Base-by-base conservation (phyloP, 2,888 invertebrate genomes). In the Tanytarsus gracilentus region DNA sequence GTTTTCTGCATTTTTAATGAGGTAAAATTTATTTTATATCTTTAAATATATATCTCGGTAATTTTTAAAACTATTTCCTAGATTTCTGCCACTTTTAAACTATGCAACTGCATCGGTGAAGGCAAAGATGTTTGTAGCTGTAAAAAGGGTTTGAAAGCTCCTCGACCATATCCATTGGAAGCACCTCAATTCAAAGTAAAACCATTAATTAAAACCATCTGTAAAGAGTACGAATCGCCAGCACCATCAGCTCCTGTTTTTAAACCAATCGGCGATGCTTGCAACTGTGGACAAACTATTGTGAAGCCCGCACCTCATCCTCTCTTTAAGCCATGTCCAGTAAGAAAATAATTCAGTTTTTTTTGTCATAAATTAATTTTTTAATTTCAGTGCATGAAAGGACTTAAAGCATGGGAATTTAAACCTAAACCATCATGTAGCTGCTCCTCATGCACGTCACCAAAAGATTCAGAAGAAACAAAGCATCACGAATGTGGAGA, bases 241-340 rank as follows among this genome's bases (percentile, higher is more conserved):
- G 14, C 25, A 9, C 60, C 60, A 1, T 25, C 33, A 50, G 23
- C 50, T n/a, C n/a, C n/a, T n/a, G n/a, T n/a, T n/a, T 50, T 60
- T 25, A 25, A 30, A 14, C 60, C 60, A 25, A 60, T 60, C 8
- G 72, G 71, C 2, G 72, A 73, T 60, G 69, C 65, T 4, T 74
- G 74, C 62, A 71, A 68, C 66, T 73, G 73, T 64, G 70, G 67
- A 25, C 71, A 72, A 59, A 65, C 69, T 18, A 62, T 71, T 14
- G 71, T 76, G 29, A 70, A 72, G 61, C 75, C 76, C 27, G 71
- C 72, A 11, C 66, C 63, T 25, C 67, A 69, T 6, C 60, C 60
- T 25, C 25, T 25, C 21, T 9, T 18, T 9, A 49, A 14, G 29
- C 36, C 58, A 29, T 48, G n/a, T n/a, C n/a, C n/a, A n/a, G 58